Conservation (phyloP, 2,113 vertebrate genomes). For the Larimichthys crocea region DNA sequence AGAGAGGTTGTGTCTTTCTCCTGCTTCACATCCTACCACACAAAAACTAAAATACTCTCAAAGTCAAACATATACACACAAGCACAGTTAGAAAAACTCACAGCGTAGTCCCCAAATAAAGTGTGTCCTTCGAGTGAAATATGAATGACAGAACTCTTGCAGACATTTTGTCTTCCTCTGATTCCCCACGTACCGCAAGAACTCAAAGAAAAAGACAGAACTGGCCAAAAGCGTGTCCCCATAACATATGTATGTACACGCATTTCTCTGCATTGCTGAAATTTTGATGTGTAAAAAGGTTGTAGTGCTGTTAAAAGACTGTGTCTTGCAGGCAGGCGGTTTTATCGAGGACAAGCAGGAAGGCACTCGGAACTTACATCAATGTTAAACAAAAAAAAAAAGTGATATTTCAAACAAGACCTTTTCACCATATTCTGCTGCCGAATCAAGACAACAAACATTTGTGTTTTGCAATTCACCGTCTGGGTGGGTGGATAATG, state of each 20-base stretch:
- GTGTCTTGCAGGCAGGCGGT: constrained; percentile 21
- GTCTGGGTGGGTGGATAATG: constrained; percentile 62
- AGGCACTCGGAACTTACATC: constrained; percentile 31
- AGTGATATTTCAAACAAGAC: constrained; percentile 49
- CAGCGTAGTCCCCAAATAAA: constrained; percentile 21
- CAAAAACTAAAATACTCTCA: constrained; percentile 35
- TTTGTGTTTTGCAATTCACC: constrained; percentile 42
- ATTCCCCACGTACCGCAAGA: constrained; percentile 15
- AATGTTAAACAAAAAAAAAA: constrained; percentile 48
- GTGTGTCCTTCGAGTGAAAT: constrained; percentile 57
- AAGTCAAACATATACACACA: constrained; percentile 39
- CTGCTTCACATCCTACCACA: constrained; percentile 25
- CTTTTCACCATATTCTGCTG: constrained; percentile 26
- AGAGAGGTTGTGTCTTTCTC: constrained; percentile 3
- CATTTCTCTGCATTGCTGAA: constrained; percentile 59
- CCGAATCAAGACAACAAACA: constrained; percentile 36
- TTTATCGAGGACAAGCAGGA: constrained; percentile 52
- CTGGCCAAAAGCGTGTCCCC: constrained; percentile 39
- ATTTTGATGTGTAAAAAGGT: constrained; percentile 68
- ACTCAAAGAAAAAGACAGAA: constrained; percentile 22
- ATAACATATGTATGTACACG: constrained; percentile 39
- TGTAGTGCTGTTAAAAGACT: constrained; percentile 53
- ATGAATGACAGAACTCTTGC: constrained; percentile 62
- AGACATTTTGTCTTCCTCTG: constrained; percentile 37
- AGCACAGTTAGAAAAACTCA: constrained; percentile 6